Evolutionary conservation across 2,113 vertebrate species (phyloP), one percentile per base, ranked within the genome.

Genomic region (Pardalotus punctatus): DNA sequence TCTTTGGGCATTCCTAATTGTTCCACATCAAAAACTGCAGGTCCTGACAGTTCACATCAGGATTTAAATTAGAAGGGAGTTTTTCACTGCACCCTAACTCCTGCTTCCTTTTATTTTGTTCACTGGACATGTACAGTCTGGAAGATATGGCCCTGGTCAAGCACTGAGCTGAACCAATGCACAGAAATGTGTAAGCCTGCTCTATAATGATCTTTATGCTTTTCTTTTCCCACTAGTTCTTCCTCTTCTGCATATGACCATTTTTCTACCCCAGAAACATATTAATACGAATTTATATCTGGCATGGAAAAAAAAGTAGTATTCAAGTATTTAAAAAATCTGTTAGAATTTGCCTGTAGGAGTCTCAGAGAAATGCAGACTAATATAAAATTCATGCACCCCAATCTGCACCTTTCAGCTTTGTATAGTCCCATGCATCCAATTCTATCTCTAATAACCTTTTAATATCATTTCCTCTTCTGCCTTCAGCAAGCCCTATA

Each of bases 381-480:
- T 72, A 92, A 94, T 95, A 62, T 25, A 94, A 95, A 96, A 96
- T 88, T 82, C 77, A 94, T 69, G 77, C 40, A 67, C 13, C 42
- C 83, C 81, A 94, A 71, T 67, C 67, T 92, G 61, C 40, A 86
- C 74, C 69, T 86, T 90, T 95, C 60, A 85, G 67, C 60, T 94
- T 85, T 65, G 13, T 93, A 86, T 31, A 93, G 47, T 66, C 69
- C 65, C 40, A 60, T 67, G 79, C 45, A 96, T 85, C 47, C 77
- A 94, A 78, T 96, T 93, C 69, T 97, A 86, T 50, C 43, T 87
- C 33, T 96, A 97, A 96, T 98, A 98, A 97, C 97, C 95, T 97
- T 98, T 98, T 97, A 98, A 98, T 98, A 98, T 95, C 42, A 79
- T 97, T 97, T 98, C 93, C 84, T 61, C 88, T 62, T 91, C 97